Evolutionary conservation across 2,888 invertebrate genomes (phyloP).

Genomic region (Thymelicus lineola): DNA sequence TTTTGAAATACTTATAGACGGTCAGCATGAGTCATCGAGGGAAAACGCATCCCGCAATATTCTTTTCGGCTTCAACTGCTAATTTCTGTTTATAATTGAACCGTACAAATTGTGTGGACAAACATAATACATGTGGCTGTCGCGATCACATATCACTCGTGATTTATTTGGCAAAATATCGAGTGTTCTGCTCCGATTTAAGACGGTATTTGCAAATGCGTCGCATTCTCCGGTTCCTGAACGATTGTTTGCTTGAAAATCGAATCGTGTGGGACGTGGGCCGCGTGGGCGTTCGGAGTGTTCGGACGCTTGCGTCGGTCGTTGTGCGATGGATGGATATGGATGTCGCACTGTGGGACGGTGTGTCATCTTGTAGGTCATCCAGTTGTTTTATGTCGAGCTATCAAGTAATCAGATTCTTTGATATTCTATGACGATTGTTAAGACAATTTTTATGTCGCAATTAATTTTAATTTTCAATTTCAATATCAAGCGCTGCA

Average conservation of each 20-base stretch:
- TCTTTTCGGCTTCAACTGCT: constrained; percentile 26
- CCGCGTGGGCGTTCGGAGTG: no score
- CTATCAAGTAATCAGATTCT: neutral
- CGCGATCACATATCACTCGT: constrained; percentile 28
- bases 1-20: neutral
- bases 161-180: constrained; percentile 37
- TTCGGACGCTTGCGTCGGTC: constrained; percentile 65
- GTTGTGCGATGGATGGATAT: constrained; percentile 38
- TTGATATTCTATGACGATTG: no score
- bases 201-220: constrained; percentile 35
- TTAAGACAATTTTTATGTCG: no score
- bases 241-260: constrained; percentile 57
- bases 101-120: constrained; percentile 36
- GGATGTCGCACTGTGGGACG: constrained; percentile 54
- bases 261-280: constrained; percentile 49
- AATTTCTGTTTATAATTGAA: constrained; percentile 24
- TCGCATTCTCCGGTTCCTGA: constrained; percentile 37
- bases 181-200: constrained; percentile 33
- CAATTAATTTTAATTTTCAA: no score
- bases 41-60: constrained; percentile 1
- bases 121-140: constrained; percentile 30
- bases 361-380: constrained; percentile 66
- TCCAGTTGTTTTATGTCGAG: constrained; percentile 43
- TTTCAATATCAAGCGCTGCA: no score
- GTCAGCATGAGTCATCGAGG: neutral